Evolutionary conservation across 2,113 vertebrate species (phyloP).

Genomic region (Neomonachus schauinslandi): DNA sequence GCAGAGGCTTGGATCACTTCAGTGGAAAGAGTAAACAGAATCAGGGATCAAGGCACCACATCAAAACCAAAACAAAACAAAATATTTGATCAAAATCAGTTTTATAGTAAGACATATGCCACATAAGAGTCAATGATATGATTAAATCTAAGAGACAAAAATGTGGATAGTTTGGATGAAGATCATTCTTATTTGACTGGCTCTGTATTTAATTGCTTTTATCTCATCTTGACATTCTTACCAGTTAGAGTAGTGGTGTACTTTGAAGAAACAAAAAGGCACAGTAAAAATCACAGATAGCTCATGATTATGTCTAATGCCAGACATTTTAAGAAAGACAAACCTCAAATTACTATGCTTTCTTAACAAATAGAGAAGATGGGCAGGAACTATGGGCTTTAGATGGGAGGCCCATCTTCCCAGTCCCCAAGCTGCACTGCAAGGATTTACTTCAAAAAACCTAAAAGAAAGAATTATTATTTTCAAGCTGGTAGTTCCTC

Average conservation of each 20-base stretch:
- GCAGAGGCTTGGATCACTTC: slow-evolving; percentile 74
- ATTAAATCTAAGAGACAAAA: slow-evolving; percentile 22
- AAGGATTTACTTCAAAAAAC: background rate
- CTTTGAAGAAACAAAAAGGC: slow-evolving; percentile 12
- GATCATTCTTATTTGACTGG: background rate
- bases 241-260: background rate
- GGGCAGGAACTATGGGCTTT: background rate
- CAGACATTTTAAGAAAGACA: background rate
- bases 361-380: background rate
- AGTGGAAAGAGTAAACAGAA: slow-evolving; percentile 63
- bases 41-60: slow-evolving; percentile 49
- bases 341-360: background rate
- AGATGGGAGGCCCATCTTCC: background rate
- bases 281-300: background rate
- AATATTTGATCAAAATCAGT: slow-evolving; percentile 50
- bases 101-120: background rate
- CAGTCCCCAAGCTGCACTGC: background rate
- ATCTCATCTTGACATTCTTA: background rate
- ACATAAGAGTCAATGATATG: background rate
- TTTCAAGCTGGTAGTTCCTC: background rate
- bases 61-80: slow-evolving; percentile 66
- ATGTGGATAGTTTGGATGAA: background rate
- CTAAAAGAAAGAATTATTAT: background rate
- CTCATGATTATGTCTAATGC: background rate
- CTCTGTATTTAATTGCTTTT: slow-evolving; percentile 29